Percentiles rank a stretch among this genome's conserved stretches.
phyloP scores from a whole-genome alignment of 2,113 vertebrate species.

The Cisticola juncidis region DNA sequence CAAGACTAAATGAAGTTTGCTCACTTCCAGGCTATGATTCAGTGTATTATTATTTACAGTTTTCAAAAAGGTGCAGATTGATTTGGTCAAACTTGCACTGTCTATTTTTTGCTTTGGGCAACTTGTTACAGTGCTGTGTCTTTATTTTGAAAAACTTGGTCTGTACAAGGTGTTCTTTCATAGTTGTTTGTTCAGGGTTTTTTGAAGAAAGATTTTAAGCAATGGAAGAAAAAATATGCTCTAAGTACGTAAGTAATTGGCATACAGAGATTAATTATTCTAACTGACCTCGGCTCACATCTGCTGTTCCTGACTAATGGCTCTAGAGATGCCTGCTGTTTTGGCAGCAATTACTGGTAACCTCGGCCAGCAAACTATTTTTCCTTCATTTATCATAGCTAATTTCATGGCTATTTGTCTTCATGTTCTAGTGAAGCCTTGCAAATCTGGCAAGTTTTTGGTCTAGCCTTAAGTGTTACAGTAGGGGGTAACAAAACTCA shows the following conservation, averaged over 20 bases:
- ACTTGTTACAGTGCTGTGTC: not conserved
- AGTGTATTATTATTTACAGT: not conserved
- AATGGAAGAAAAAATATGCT: not conserved
- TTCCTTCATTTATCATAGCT: constrained; percentile 18
- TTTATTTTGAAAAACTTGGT: not conserved
- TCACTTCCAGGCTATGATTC: not conserved
- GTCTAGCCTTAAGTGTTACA: not conserved
- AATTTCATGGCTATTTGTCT: constrained; percentile 34
- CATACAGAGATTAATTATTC: constrained; percentile 9
- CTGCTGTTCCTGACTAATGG: constrained; percentile 14
- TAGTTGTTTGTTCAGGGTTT: not conserved
- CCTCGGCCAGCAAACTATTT: constrained; percentile 15
- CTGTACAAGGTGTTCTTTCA: not conserved
- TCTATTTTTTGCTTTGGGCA: not conserved
- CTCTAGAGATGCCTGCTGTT: constrained; percentile 24
- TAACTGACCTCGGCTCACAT: not conserved
- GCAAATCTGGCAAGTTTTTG: not conserved
- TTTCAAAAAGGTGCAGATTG: not conserved
- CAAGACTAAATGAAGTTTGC: not conserved
- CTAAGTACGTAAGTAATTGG: not conserved
- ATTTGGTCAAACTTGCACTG: not conserved
- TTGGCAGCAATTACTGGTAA: constrained; percentile 7
- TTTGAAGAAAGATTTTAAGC: not conserved
- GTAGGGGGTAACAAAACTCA: not conserved
- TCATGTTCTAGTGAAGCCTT: not conserved